Percentiles rank a stretch among this genome's conserved stretches.
Evolutionary conservation across 1,140 invertebrate genomes (phyloP).

Genomic region (Pseudoatta argentina): DNA sequence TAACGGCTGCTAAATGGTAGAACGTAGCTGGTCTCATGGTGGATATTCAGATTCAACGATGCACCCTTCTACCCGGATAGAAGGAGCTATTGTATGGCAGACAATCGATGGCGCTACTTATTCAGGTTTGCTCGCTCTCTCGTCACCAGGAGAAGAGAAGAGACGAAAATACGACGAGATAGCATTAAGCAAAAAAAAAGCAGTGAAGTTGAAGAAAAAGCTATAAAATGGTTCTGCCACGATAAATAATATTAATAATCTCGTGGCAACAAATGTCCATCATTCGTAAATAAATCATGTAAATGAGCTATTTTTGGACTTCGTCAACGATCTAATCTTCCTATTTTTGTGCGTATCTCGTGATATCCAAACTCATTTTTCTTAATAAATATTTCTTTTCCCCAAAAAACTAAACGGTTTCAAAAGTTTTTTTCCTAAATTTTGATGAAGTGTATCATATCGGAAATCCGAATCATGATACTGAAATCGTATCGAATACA

Average conservation of each 20-base stretch:
- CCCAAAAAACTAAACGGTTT: not conserved
- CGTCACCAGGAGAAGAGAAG: constrained; percentile 1
- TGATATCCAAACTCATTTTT: not conserved
- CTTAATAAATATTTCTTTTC: not conserved
- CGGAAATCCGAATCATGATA: constrained; percentile 16
- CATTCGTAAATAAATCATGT: not conserved
- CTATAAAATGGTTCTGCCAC: constrained; percentile 31
- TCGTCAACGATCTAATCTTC: not conserved
- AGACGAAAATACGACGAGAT: constrained; percentile 50
- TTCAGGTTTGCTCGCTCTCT: constrained; percentile 57
- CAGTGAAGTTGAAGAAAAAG: not conserved
- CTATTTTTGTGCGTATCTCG: not conserved
- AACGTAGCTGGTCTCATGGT: constrained; percentile 45
- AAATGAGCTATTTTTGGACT: not conserved
- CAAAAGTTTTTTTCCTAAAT: not conserved
- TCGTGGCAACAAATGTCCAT: not conserved
- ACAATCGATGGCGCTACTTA: constrained; percentile 69
- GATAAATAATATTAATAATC: constrained; percentile 61
- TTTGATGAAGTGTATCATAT: not conserved
- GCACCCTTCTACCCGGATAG: constrained; percentile 14
- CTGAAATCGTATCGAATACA: constrained; percentile 1
- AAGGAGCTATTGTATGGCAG: constrained; percentile 52
- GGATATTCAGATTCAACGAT: constrained; percentile 56
- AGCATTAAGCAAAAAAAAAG: constrained; percentile 13
- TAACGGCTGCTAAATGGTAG: constrained; percentile 37